Conservation (phyloP, 2,797 vertebrate genomes). For the Microchirus variegatus region DNA sequence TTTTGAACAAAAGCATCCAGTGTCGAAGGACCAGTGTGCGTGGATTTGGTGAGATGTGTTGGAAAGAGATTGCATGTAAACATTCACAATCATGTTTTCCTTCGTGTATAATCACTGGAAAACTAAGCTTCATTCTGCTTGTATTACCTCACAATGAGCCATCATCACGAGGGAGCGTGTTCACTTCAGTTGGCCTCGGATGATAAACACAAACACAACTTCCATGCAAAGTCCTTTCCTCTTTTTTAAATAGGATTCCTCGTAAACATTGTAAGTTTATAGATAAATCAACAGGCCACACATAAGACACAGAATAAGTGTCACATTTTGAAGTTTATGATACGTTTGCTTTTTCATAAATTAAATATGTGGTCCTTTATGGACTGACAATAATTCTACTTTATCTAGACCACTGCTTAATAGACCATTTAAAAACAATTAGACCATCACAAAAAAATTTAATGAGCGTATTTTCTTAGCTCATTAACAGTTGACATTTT, state of each 20-base stretch:
- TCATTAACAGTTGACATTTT: constrained; percentile 3
- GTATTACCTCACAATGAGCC: neutral
- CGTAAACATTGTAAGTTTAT: too few species aligned
- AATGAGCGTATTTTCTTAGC: neutral
- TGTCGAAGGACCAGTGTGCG: too few species aligned
- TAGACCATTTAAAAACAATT: constrained; percentile 3
- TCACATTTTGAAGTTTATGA: too few species aligned
- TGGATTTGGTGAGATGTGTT: neutral
- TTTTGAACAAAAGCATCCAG: too few species aligned
- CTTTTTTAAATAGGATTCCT: too few species aligned
- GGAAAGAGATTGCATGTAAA: neutral
- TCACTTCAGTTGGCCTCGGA: too few species aligned
- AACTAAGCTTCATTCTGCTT: neutral
- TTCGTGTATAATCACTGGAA: neutral
- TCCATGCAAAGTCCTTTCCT: too few species aligned
- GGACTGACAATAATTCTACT: neutral
- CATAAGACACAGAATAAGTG: too few species aligned
- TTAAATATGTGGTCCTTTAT: neutral
- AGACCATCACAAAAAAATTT: neutral
- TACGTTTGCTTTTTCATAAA: neutral
- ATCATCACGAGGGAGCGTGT: neutral
- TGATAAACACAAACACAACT: too few species aligned
- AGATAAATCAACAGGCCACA: too few species aligned
- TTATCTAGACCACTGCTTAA: too few species aligned
- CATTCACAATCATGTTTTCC: neutral